Conservation (phyloP, 1,140 invertebrate species). For the Eumeta japonica region DNA sequence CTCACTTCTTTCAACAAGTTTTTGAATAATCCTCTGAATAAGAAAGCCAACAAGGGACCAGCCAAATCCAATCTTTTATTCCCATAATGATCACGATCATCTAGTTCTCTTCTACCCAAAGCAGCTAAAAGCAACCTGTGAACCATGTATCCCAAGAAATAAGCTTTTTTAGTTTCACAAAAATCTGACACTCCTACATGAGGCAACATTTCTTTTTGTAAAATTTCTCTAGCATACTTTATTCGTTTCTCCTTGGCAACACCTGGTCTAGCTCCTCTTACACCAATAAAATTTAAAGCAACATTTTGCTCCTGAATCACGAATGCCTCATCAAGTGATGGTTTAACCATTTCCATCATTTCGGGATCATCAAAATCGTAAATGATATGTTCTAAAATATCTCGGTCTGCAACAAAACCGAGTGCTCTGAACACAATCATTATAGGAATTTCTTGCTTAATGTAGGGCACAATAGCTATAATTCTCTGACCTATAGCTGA, state of each 20-base stretch:
- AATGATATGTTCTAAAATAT: constrained; percentile 98
- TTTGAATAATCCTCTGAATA: constrained; percentile 92
- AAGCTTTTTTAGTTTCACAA: constrained; percentile 99
- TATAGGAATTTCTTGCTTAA: constrained; percentile 98
- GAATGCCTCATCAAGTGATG: constrained; percentile 97
- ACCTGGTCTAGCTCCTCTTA: constrained; percentile 92
- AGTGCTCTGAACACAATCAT: constrained; percentile 98
- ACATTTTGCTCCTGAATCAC: constrained; percentile 99
- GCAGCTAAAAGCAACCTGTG: constrained; percentile 91
- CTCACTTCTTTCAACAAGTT: constrained; percentile 94
- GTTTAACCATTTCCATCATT: constrained; percentile 99
- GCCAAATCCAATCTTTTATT: constrained; percentile 97
- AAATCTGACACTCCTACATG: constrained; percentile 98
- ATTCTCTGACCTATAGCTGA: constrained; percentile 97
- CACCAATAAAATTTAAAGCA: constrained; percentile 96
- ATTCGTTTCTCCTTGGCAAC: constrained; percentile 98
- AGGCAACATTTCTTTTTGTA: constrained; percentile 99
- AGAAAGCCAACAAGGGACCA: constrained; percentile 91
- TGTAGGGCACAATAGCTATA: constrained; percentile 96
- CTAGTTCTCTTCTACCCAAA: constrained; percentile 91
- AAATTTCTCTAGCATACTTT: constrained; percentile 97
- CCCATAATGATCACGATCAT: constrained; percentile 99
- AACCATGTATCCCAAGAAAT: constrained; percentile 98
- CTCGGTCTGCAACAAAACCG: constrained; percentile 97
- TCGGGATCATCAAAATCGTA: constrained; percentile 99